Conservation (phyloP, 2,113 vertebrate species). For the Psilopogon haemacephalus region DNA sequence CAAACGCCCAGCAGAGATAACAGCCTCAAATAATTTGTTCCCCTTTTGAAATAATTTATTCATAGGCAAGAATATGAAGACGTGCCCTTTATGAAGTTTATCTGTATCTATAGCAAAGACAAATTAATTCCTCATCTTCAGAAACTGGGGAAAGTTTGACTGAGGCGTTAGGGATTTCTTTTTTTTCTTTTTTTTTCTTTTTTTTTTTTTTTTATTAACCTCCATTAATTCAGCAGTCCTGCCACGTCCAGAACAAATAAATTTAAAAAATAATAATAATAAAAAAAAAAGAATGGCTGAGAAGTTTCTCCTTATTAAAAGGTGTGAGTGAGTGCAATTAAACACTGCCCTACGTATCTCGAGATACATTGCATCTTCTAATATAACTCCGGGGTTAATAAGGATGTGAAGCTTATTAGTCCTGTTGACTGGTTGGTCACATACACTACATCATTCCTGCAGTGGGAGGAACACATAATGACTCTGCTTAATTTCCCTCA, state of each 20-base stretch:
- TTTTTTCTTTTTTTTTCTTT: too few species aligned
- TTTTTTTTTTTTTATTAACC: constrained; percentile 67
- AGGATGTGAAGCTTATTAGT: constrained; percentile 10
- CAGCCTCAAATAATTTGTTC: constrained; percentile 55
- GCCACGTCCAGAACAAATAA: constrained; percentile 49
- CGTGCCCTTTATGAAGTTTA: constrained; percentile 60
- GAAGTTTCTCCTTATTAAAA: constrained; percentile 53
- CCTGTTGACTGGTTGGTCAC: neutral
- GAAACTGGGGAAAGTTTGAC: constrained; percentile 34
- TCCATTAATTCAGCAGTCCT: constrained; percentile 57
- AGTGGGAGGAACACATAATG: constrained; percentile 1
- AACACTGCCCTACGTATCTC: constrained; percentile 30
- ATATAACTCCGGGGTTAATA: constrained; percentile 29
- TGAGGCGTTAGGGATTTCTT: constrained; percentile 42
- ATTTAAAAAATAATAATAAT: too few species aligned
- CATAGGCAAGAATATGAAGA: constrained; percentile 64
- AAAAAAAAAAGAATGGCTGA: constrained; percentile 33
- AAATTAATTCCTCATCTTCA: constrained; percentile 61
- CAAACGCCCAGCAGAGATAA: constrained; percentile 52
- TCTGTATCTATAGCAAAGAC: constrained; percentile 62
- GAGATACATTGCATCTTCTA: constrained; percentile 37
- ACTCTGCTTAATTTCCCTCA: neutral
- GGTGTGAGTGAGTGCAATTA: constrained; percentile 48
- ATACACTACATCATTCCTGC: neutral
- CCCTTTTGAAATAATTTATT: constrained; percentile 68